Conservation (phyloP, 2,888 invertebrate species). For the Lysandra bellargus region DNA sequence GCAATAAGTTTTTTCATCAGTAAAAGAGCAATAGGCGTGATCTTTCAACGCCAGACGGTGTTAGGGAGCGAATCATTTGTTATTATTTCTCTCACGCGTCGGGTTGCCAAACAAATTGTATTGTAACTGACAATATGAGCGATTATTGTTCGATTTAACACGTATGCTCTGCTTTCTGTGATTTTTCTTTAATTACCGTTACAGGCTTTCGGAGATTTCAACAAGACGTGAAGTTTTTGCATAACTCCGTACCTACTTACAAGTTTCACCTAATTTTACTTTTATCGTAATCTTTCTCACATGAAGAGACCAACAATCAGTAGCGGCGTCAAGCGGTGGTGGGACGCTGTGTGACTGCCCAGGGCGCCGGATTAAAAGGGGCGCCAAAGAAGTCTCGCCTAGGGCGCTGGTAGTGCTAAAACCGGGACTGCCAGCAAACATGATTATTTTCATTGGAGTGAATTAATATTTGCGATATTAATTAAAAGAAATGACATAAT, state of each 20-base stretch:
- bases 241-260: not conserved
- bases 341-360: too few species aligned
- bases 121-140: slow-evolving; percentile 80
- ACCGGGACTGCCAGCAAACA: too few species aligned
- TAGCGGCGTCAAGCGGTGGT: too few species aligned
- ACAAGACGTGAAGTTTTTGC: not conserved
- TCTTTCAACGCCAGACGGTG: slow-evolving; percentile 80
- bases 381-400: too few species aligned
- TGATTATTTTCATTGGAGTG: too few species aligned
- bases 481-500: too few species aligned
- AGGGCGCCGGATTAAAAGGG: too few species aligned
- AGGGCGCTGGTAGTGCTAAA: too few species aligned
- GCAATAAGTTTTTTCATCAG: slow-evolving; percentile 68
- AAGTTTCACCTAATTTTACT: too few species aligned
- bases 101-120: slow-evolving; percentile 78
- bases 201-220: not conserved
- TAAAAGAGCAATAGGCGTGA: slow-evolving; percentile 77
- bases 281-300: too few species aligned
- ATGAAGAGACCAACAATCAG: too few species aligned
- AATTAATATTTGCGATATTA: too few species aligned
- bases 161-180: slow-evolving; percentile 54
- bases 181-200: slow-evolving; percentile 30
- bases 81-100: slow-evolving; percentile 79
- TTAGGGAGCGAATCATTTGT: slow-evolving; percentile 80
- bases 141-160: slow-evolving; percentile 77